A percentile compares a stretch with the other conserved stretches of the same genome.
phyloP scores from a whole-genome alignment of 64 coral and sea anemone species.

The Montipora efflorescens region DNA sequence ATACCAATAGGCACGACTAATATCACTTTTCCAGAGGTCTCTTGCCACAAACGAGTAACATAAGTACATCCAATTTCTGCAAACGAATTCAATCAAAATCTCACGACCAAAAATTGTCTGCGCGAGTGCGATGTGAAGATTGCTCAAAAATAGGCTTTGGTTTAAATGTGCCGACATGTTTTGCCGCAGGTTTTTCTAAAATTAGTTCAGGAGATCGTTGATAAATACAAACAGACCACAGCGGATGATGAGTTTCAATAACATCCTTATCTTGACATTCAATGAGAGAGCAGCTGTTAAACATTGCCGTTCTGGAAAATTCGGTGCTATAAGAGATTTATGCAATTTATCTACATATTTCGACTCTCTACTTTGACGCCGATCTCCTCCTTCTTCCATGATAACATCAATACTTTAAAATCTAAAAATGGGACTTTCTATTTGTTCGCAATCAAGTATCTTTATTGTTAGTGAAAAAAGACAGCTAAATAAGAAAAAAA shows the following conservation, averaged over 20 bases:
- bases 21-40: background rate
- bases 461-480: too few relatives aligned
- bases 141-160: background rate
- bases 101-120: background rate
- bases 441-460: too few relatives aligned
- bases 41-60: background rate
- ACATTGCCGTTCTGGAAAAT: background rate
- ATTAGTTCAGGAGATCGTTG: background rate
- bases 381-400: background rate
- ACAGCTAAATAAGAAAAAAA: too few relatives aligned
- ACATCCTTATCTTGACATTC: background rate
- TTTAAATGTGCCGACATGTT: background rate
- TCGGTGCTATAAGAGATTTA: too few relatives aligned
- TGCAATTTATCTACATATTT: too few relatives aligned
- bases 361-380: background rate
- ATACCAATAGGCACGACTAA: too few relatives aligned
- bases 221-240: background rate
- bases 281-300: background rate
- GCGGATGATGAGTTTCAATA: background rate
- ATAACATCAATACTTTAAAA: too few relatives aligned
- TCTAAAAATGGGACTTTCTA: too few relatives aligned
- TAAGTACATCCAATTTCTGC: background rate
- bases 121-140: background rate
- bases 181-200: too few relatives aligned
- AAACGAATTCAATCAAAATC: background rate